Evolutionary conservation across 2,797 vertebrate genomes (phyloP).

Genomic region (Craterocephalus amniculus): DNA sequence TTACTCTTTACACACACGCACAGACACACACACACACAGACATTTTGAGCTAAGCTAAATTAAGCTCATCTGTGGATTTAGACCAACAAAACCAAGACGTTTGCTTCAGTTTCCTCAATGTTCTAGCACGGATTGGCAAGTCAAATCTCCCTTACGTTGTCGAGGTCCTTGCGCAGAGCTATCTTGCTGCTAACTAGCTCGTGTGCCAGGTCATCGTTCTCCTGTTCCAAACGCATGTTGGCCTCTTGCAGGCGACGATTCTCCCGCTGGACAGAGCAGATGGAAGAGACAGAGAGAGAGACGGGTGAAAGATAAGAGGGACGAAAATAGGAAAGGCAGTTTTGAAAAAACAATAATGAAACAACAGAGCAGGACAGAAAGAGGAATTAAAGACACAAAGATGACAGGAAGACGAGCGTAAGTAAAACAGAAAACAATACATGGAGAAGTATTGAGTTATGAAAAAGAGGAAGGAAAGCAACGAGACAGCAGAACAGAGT

Average conservation of each 20-base stretch:
- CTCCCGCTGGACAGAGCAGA: constrained; percentile 84
- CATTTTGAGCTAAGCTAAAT: constrained; percentile 1
- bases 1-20: not conserved
- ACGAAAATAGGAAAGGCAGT: not conserved
- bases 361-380: not conserved
- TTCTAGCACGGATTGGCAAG: not conserved
- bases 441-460: constrained; percentile 18
- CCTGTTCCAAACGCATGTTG: constrained; percentile 98
- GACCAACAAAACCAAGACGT: not conserved
- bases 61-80: not conserved
- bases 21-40: not conserved
- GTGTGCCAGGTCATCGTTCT: constrained; percentile 97
- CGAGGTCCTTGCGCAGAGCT: constrained; percentile 94
- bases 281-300: constrained; percentile 4
- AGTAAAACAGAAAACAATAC: constrained; percentile 5
- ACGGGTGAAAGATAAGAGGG: not conserved
- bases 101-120: not conserved
- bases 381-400: not conserved
- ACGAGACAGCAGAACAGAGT: constrained; percentile 10
- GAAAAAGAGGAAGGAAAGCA: constrained; percentile 49
- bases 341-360: not conserved
- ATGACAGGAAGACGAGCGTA: not conserved
- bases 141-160: constrained; percentile 88
- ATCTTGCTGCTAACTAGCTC: constrained; percentile 99
- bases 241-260: constrained; percentile 96